phyloP scores from a whole-genome alignment of 2,888 invertebrate genomes.

The Drosophila phalerata region DNA sequence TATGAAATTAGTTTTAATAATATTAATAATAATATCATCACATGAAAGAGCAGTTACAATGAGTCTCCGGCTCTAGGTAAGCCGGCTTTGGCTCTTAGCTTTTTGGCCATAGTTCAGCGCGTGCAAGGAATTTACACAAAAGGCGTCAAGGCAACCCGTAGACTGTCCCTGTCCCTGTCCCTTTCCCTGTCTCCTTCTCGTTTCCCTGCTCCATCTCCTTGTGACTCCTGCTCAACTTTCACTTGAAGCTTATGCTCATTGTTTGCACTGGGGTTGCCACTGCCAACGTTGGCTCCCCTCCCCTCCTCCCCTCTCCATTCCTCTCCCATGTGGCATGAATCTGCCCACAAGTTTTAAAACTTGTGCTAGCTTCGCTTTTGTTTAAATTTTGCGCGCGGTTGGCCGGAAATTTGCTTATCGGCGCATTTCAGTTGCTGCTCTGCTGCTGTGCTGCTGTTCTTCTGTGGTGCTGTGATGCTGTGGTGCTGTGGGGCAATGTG shows the following conservation, averaged over 20 bases:
- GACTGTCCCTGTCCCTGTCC: not conserved
- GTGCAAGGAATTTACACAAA: slow-evolving; percentile 66
- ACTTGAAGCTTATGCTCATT: slow-evolving; percentile 71
- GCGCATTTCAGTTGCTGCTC: slow-evolving; percentile 63
- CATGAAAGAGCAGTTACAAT: slow-evolving; percentile 58
- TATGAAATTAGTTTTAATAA: slow-evolving; percentile 79
- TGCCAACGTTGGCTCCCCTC: slow-evolving; percentile 50
- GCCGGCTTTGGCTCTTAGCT: slow-evolving; percentile 73
- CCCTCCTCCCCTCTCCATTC: not conserved
- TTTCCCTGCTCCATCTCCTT: not conserved
- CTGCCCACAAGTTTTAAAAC: slow-evolving; percentile 68
- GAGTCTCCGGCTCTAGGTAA: slow-evolving; percentile 49
- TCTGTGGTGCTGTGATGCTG: slow-evolving; percentile 6
- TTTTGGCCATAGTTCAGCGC: slow-evolving; percentile 69
- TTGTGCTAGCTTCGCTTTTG: slow-evolving; percentile 60
- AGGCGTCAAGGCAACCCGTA: slow-evolving; percentile 70
- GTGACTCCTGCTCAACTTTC: slow-evolving; percentile 31
- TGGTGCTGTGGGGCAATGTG: slow-evolving; percentile 24
- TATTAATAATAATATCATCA: slow-evolving; percentile 68
- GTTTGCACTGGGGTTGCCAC: slow-evolving; percentile 68
- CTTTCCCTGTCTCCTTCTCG: not conserved
- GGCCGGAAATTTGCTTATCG: slow-evolving; percentile 81
- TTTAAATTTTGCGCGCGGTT: slow-evolving; percentile 73
- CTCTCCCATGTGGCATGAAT: slow-evolving; percentile 8
- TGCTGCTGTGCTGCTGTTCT: slow-evolving; percentile 10